These are phyloP conservation scores for Zaprionus lachaisei DNA, from an alignment of 1,140 invertebrate genomes.

Conservation along the genomic window DNA sequence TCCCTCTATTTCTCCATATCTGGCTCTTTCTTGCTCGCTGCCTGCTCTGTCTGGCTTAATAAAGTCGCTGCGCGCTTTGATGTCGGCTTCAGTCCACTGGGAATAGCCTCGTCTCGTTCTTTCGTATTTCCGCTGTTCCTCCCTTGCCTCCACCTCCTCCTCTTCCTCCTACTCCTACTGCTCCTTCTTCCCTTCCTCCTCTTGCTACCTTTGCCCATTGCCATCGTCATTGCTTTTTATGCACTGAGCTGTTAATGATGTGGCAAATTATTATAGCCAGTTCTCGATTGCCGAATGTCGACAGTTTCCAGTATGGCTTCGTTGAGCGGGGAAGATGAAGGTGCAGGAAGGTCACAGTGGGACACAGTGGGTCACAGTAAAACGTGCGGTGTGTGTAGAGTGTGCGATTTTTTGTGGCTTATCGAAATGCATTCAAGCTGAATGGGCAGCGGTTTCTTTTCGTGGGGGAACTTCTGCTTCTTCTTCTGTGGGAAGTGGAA, in stretches of 20 bases:
- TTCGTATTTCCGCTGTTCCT: too few relatives aligned
- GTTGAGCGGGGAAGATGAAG: not conserved
- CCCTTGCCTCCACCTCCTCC: too few relatives aligned
- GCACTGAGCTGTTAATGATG: constrained; percentile 77
- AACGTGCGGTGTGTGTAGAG: constrained; percentile 1
- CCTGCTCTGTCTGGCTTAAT: constrained; percentile 34
- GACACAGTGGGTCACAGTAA: not conserved
- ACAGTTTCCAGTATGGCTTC: constrained; percentile 11
- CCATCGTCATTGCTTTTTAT: constrained; percentile 39
- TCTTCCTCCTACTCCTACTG: not conserved
- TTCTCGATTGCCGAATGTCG: constrained; percentile 61
- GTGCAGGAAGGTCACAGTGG: not conserved
- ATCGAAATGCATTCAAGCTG: constrained; percentile 73
- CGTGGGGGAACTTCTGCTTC: not conserved
- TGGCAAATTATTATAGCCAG: constrained; percentile 81
- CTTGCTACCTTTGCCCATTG: not conserved
- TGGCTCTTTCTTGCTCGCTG: not conserved
- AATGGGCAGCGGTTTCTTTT: constrained; percentile 66
- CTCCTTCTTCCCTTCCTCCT: not conserved
- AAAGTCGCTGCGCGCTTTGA: constrained; percentile 65
- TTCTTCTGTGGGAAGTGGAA: not conserved
- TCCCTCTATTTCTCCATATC: not conserved
- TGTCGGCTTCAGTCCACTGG: constrained; percentile 41
- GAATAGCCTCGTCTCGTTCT: constrained; percentile 2
- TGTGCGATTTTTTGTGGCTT: constrained; percentile 42